phyloP scores from a whole-genome alignment of 1,140 invertebrate species.

The Adelges cooleyi region DNA sequence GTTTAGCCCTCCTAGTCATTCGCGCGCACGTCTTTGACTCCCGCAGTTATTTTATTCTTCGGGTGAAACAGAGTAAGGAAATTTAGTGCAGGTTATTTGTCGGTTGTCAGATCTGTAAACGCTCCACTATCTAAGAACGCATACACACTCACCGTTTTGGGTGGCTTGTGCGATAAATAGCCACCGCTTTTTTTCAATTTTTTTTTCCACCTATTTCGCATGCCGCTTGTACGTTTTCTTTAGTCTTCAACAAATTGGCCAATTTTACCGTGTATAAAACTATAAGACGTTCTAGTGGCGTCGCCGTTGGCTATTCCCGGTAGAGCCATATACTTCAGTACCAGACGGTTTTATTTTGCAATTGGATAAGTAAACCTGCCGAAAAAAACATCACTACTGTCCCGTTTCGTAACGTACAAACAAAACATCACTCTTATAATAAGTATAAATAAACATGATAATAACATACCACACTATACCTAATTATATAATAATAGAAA shows the following conservation, averaged over 20 bases:
- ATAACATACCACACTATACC: no score
- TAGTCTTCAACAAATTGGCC: conserved; percentile 15
- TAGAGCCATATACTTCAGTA: not conserved
- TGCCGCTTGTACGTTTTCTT: not conserved
- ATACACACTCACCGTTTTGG: not conserved
- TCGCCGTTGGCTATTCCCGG: not conserved
- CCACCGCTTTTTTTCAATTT: conserved; percentile 24
- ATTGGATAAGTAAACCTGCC: not conserved
- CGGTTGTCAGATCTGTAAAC: conserved; percentile 4
- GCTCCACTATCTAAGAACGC: not conserved
- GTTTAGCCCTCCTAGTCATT: no score
- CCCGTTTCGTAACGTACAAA: no score
- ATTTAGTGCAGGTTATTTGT: conserved; percentile 22
- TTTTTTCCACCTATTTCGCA: not conserved
- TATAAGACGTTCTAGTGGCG: not conserved
- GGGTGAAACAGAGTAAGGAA: not conserved
- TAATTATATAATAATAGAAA: no score
- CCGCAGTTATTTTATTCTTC: not conserved
- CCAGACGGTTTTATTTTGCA: not conserved
- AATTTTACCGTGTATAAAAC: conserved; percentile 14
- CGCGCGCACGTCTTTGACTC: not conserved
- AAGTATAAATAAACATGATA: no score
- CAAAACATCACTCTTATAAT: no score
- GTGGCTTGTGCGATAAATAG: not conserved
- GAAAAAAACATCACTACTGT: no score